Evolutionary conservation across 1,140 invertebrate genomes (phyloP).

Genomic region (Psix sp.): DNA sequence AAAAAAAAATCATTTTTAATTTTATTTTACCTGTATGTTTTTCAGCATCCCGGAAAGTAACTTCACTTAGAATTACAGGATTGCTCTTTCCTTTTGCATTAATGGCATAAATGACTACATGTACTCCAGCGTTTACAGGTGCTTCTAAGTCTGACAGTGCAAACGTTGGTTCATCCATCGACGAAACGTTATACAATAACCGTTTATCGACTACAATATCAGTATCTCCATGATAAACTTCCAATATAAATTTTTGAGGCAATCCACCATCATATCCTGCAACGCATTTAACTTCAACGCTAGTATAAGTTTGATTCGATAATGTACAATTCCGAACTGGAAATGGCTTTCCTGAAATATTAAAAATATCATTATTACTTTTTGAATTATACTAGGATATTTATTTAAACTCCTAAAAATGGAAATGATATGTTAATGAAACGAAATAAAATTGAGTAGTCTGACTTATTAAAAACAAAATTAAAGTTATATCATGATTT

Average conservation of each 20-base stretch:
- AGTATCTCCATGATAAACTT: conserved; percentile 82
- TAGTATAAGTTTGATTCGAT: conserved; percentile 83
- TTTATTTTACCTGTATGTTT: conserved; percentile 84
- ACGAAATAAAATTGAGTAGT: background rate
- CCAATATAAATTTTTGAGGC: conserved; percentile 87
- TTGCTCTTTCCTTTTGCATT: conserved; percentile 88
- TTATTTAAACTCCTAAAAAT: background rate
- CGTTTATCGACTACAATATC: conserved; percentile 65
- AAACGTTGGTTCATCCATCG: conserved; percentile 81
- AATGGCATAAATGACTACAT: conserved; percentile 85
- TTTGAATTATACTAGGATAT: background rate
- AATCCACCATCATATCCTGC: conserved; percentile 91
- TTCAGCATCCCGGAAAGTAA: conserved; percentile 87
- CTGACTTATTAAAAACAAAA: no score
- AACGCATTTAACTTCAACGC: conserved; percentile 85
- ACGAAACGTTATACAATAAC: conserved; percentile 82
- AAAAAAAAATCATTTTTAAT: background rate
- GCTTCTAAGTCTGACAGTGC: conserved; percentile 84
- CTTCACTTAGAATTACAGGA: conserved; percentile 83
- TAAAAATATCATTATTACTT: no score
- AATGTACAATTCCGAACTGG: conserved; percentile 85
- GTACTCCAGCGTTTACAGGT: conserved; percentile 82
- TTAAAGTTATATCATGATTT: no score
- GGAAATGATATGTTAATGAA: background rate
- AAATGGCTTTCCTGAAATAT: conserved; percentile 82